These are phyloP conservation scores for Limonius californicus DNA, from an alignment of 1,140 invertebrate genomes.

Conservation along the genomic window DNA sequence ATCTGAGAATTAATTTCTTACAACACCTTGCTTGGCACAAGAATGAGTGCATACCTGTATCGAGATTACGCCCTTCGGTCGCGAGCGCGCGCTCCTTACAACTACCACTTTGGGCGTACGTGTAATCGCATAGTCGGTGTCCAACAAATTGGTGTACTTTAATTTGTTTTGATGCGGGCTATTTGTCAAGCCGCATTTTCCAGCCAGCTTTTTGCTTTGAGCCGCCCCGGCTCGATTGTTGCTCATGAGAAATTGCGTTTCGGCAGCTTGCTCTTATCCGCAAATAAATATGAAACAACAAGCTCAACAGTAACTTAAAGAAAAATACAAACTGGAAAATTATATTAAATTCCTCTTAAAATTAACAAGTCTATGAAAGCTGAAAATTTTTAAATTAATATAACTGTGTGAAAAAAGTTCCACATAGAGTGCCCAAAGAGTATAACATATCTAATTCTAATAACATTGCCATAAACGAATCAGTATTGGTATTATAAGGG, in stretches of 20 bases:
- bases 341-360: too few species aligned
- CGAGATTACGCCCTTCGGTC: neutral
- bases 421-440: too few species aligned
- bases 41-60: slow-evolving; percentile 2
- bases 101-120: neutral
- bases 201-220: neutral
- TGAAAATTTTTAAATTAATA: too few species aligned
- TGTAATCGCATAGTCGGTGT: neutral
- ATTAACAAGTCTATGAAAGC: too few species aligned
- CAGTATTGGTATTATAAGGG: too few species aligned
- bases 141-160: neutral
- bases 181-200: neutral
- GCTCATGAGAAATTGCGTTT: neutral
- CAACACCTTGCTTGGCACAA: slow-evolving; percentile 6
- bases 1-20: slow-evolving; percentile 15
- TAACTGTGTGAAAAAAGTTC: too few species aligned
- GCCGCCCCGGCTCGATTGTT: neutral
- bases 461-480: too few species aligned
- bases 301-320: too few species aligned
- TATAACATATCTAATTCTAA: too few species aligned
- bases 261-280: neutral
- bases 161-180: slow-evolving; percentile 1
- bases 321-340: too few species aligned
- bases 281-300: too few species aligned
- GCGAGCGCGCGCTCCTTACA: neutral